Evolutionary conservation across 2,888 invertebrate species (phyloP), one percentile per base, ranked within the genome.

Genomic region (Lithophane semibrunnea): DNA sequence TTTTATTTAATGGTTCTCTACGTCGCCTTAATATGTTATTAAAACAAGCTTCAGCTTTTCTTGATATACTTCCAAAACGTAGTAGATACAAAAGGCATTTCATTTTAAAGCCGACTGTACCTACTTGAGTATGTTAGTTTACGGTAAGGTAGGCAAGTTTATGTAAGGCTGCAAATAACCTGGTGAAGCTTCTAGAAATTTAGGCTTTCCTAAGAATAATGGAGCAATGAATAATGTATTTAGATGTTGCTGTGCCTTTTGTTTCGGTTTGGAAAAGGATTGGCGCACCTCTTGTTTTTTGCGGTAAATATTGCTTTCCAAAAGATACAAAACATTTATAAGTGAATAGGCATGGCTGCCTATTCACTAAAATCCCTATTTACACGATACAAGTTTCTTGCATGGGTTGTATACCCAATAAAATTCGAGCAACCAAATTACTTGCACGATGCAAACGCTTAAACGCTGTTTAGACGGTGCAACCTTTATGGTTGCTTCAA

Each of bases 161-260:
- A 73, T 67, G 68, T 42, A 71, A 58, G 64, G 61, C 74, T 37
- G 66, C 79, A 80, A 79, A 82, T 82, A 70, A 83, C 65, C 64
- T 61, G 12, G 70, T 24, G 71, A 79, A 54, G 37, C 44, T 61
- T 69, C 75, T 72, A 83, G 75, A 79, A 75, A 75, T 75, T 42
- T 74, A 60, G 60, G 64, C 47, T 83, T 68, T 37, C 67, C 63
- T 64, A 65, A 79, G 80, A 65, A 79, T 79, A 79, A 83, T 75
- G 60, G 47, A 75, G 60, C 42, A 47, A 52, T 84, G 67, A 68
- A 71, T 83, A 63, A 70, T 73, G 60, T 69, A 83, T 72, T 64
- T 42, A 24, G n/a, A n/a, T n/a, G n/a, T n/a, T n/a, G n/a, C n/a
- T n/a, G 16, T 58, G 75, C 24, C 16, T n/a, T 44, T 77, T 58